Evolutionary conservation across 2,113 vertebrate species (phyloP).

Genomic region (Xerus inauris): DNA sequence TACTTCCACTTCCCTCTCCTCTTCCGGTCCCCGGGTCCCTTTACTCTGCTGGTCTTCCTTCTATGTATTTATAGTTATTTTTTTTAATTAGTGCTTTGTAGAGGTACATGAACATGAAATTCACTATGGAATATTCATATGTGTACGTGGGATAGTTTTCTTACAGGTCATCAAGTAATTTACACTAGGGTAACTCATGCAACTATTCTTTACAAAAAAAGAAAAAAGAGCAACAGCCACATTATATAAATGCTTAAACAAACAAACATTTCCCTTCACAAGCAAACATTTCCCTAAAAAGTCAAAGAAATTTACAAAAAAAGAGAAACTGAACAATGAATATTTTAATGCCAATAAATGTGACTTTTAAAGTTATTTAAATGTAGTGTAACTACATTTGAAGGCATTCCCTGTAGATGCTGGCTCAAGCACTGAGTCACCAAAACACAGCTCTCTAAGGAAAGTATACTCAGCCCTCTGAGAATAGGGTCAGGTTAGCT

Average conservation of each 20-base stretch:
- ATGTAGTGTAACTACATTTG: background rate
- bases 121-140: no score
- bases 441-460: slow-evolving; percentile 30
- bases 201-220: background rate
- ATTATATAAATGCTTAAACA: background rate
- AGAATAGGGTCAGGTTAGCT: slow-evolving; percentile 19
- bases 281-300: slow-evolving; percentile 16
- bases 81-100: no score
- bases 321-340: background rate
- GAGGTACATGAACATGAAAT: no score
- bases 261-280: slow-evolving; percentile 10
- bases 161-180: background rate
- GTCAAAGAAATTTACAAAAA: background rate
- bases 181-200: background rate
- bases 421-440: slow-evolving; percentile 22
- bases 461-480: background rate
- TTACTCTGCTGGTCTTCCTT: no score
- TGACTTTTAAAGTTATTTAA: slow-evolving; percentile 57
- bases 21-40: no score
- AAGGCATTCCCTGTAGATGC: background rate
- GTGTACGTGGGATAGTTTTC: background rate
- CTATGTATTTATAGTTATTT: no score
- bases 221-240: background rate
- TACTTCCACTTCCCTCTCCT: no score
- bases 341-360: slow-evolving; percentile 21